Evolutionary conservation across 1,140 invertebrate species (phyloP).

Genomic region (Eueides isabella): DNA sequence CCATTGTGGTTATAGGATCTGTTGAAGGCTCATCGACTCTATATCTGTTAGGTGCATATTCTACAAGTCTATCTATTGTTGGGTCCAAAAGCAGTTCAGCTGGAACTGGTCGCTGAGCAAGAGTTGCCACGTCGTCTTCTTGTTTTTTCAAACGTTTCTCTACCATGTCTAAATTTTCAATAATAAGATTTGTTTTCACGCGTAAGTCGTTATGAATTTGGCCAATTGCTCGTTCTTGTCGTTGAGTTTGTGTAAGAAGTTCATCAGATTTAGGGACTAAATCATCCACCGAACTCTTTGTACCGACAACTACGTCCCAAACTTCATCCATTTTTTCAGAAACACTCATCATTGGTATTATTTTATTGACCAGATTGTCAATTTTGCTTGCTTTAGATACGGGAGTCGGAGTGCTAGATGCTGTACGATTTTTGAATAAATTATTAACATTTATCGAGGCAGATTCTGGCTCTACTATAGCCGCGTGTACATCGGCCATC

Average conservation of each 20-base stretch:
- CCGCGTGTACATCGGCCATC: slow-evolving; percentile 91
- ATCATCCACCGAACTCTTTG: slow-evolving; percentile 92
- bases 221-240: slow-evolving; percentile 92
- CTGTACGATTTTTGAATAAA: slow-evolving; percentile 75
- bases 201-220: slow-evolving; percentile 93
- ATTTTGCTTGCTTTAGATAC: slow-evolving; percentile 87
- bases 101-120: slow-evolving; percentile 88
- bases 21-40: slow-evolving; percentile 67
- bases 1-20: slow-evolving; percentile 70
- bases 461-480: slow-evolving; percentile 87
- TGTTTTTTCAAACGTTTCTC: slow-evolving; percentile 92
- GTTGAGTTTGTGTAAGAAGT: slow-evolving; percentile 91
- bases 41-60: slow-evolving; percentile 88
- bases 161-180: slow-evolving; percentile 92
- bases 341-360: slow-evolving; percentile 91
- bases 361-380: slow-evolving; percentile 89
- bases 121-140: slow-evolving; percentile 88
- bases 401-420: slow-evolving; percentile 82
- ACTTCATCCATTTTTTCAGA: slow-evolving; percentile 95
- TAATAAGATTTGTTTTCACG: slow-evolving; percentile 92
- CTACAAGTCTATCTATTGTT: slow-evolving; percentile 88
- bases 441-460: slow-evolving; percentile 77
- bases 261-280: slow-evolving; percentile 93
- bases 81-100: slow-evolving; percentile 89
- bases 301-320: slow-evolving; percentile 93